phyloP scores from a whole-genome alignment of 2,888 invertebrate genomes.

The Strigamia maritima region DNA sequence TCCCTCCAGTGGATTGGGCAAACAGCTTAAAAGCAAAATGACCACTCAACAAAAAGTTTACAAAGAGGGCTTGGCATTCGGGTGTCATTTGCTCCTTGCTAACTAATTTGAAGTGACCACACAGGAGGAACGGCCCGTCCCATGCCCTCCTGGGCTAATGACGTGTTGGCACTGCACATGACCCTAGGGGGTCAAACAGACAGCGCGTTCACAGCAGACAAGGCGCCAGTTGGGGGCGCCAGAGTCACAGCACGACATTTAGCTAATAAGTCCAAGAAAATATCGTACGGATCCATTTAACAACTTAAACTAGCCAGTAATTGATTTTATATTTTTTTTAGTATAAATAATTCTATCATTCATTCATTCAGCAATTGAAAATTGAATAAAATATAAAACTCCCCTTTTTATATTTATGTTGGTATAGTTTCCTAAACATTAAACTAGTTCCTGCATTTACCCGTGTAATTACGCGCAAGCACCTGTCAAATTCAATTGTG shows the following conservation, averaged over 20 bases:
- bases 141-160: constrained; percentile 26
- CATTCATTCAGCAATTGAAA: too few relatives aligned
- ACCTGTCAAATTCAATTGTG: constrained; percentile 27
- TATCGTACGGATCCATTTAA: neutral
- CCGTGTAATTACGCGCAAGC: constrained; percentile 11
- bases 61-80: constrained; percentile 21
- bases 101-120: constrained; percentile 27
- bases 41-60: constrained; percentile 22
- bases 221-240: constrained; percentile 25
- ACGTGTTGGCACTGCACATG: constrained; percentile 26
- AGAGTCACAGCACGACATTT: constrained; percentile 23
- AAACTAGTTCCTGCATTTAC: constrained; percentile 11
- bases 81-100: constrained; percentile 24
- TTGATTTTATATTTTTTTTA: constrained; percentile 7
- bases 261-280: constrained; percentile 12
- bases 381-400: neutral
- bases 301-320: neutral
- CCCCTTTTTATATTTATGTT: neutral
- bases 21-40: constrained; percentile 22
- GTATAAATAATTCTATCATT: neutral
- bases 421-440: neutral
- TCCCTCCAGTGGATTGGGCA: neutral
- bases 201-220: constrained; percentile 8
- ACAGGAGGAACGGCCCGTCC: constrained; percentile 22
- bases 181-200: constrained; percentile 18